Percentiles rank a stretch among this genome's conserved stretches.
Evolutionary conservation across 2,797 vertebrate genomes (phyloP).

Genomic region (Oreonectes daqikongensis): DNA sequence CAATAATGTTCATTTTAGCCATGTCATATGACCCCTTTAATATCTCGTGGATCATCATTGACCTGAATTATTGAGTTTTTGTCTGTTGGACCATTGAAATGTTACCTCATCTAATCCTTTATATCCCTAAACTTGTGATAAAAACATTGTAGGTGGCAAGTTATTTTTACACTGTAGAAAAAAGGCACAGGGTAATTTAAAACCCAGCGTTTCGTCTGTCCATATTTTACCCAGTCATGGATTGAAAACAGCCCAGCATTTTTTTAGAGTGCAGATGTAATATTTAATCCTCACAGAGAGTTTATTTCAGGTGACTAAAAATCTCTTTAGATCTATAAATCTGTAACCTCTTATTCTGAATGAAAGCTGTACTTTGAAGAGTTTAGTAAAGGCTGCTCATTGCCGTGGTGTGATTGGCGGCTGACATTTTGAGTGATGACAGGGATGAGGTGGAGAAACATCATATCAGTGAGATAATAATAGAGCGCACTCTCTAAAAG

Average conservation of each 20-base stretch:
- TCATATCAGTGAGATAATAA: conserved; percentile 40
- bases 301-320: conserved; percentile 22
- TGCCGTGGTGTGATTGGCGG: conserved; percentile 32
- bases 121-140: not conserved
- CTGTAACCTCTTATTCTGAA: conserved; percentile 14
- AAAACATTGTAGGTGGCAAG: not conserved
- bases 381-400: conserved; percentile 27
- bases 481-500: conserved; percentile 25
- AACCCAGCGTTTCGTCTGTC: too few relatives aligned
- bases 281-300: not conserved
- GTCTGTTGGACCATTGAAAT: not conserved
- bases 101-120: not conserved
- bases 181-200: too few relatives aligned
- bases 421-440: conserved; percentile 29
- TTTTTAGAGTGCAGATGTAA: not conserved
- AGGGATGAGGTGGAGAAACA: conserved; percentile 32
- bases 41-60: not conserved
- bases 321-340: conserved; percentile 19
- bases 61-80: not conserved
- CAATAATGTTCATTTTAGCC: too few relatives aligned
- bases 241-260: too few relatives aligned
- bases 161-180: not conserved
- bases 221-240: too few relatives aligned
- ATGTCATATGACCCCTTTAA: too few relatives aligned
- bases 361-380: conserved; percentile 32